Conservation (phyloP, 2,888 invertebrate genomes). For the Heliconius aoede region DNA sequence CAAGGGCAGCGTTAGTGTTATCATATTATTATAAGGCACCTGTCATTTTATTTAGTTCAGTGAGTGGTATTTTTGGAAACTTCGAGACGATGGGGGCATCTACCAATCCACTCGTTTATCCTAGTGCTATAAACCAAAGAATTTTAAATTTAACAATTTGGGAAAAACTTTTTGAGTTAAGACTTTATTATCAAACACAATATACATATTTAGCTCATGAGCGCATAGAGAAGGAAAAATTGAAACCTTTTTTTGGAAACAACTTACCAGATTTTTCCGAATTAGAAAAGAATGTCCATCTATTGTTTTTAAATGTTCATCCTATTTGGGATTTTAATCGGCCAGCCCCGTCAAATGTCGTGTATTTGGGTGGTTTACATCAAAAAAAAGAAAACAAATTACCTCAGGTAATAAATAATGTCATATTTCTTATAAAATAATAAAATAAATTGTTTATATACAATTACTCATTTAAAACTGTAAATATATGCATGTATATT, state of each 20-base stretch:
- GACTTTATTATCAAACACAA: slow-evolving; percentile 40
- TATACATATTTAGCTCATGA: slow-evolving; percentile 33
- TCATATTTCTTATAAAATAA: neutral
- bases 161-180: slow-evolving; percentile 50
- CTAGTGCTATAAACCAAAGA: slow-evolving; percentile 44
- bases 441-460: too few species aligned
- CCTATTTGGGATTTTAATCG: slow-evolving; percentile 60
- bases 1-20: slow-evolving; percentile 51
- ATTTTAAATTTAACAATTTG: slow-evolving; percentile 49
- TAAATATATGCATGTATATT: too few species aligned
- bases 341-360: slow-evolving; percentile 65
- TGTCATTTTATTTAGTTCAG: slow-evolving; percentile 59
- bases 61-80: slow-evolving; percentile 49
- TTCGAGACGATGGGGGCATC: slow-evolving; percentile 53
- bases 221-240: slow-evolving; percentile 41
- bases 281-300: slow-evolving; percentile 56
- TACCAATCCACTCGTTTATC: slow-evolving; percentile 54
- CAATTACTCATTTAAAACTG: too few species aligned
- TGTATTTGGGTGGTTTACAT: slow-evolving; percentile 71
- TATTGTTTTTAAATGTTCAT: slow-evolving; percentile 71
- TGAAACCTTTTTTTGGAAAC: slow-evolving; percentile 53
- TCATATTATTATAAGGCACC: slow-evolving; percentile 60
- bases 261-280: slow-evolving; percentile 49
- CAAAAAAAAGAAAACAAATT: slow-evolving; percentile 57
- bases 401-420: slow-evolving; percentile 55